Base-by-base conservation (phyloP, 2,113 vertebrate genomes). In the Cheilinus undulatus region DNA sequence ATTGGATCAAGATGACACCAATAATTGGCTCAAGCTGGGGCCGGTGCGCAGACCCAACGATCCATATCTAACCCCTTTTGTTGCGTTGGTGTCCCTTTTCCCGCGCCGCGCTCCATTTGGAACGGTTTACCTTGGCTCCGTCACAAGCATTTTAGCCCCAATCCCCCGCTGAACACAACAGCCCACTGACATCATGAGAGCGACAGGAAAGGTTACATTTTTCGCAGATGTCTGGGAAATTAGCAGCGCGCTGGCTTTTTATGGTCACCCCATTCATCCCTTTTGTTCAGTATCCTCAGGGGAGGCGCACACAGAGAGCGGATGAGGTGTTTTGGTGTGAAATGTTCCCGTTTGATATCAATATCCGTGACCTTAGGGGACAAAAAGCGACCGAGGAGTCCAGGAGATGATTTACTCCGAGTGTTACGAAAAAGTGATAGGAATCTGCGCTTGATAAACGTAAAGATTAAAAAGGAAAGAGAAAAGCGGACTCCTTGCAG, bases 1-100 rank as follows among this genome's bases (percentile, higher is more conserved):
- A 99, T 99, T 99, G 97, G 96, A 97, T 98, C 97, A 99, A 99
- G 97, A 99, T 99, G 97, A 99, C 96, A 98, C 96, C 95, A 96
- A 96, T 99, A 99, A 99, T 99, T 99, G 96, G 94, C 95, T 97
- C 97, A 99, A 99, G 97, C 96, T 99, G 97, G 93, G 71, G 93
- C 92, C 94, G 14, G 91, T 94, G 92, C 82, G 89, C 94, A 94
- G 94, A 93, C 95, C 95, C 94, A 96, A 96, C 93, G 97, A 99
- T 99, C 95, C 96, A 96, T 97, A 98, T 98, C 97, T 96, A 91
- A 91, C 84, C 87, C 86, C 85, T 90, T 92, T 95, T 83, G 91
- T 96, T 92, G 95, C 94, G 92, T 80, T 43, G 94, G 95, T 96
- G 95, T 95, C 95, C 94, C 96, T 95, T 89, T 89, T 95, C 94